Conservation (phyloP, 2,113 vertebrate species). For the Cyanoderma ruficeps region DNA sequence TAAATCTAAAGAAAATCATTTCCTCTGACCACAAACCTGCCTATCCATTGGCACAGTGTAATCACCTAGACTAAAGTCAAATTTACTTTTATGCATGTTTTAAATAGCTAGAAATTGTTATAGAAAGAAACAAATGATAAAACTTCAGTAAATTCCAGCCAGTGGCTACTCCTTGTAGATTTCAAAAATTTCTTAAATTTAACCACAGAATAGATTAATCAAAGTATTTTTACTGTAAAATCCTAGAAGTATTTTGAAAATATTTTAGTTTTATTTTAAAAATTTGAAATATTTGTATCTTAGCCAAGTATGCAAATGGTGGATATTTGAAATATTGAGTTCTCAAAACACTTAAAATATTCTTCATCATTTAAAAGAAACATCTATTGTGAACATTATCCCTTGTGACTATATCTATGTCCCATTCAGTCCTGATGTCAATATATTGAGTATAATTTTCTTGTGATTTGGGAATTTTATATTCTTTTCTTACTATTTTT, state of each 20-base stretch:
- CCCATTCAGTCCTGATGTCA: neutral
- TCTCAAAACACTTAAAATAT: neutral
- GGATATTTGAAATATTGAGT: neutral
- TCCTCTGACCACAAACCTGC: neutral
- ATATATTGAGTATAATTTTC: neutral
- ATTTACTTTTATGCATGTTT: neutral
- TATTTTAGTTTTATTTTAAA: neutral
- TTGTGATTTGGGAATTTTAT: neutral
- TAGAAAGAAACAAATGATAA: neutral
- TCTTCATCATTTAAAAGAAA: neutral
- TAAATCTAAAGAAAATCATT: neutral
- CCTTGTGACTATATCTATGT: neutral
- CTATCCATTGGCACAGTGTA: neutral
- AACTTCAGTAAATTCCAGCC: neutral
- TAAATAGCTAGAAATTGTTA: neutral
- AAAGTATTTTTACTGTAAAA: neutral
- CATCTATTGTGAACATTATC: neutral
- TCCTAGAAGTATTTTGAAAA: neutral
- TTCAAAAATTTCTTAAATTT: neutral
- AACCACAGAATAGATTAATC: neutral
- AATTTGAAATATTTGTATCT: neutral
- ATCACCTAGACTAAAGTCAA: neutral
- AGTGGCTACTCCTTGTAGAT: neutral
- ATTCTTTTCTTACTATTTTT: neutral
- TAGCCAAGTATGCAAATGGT: neutral